phyloP scores from a whole-genome alignment of 2,113 vertebrate species.

The Leptobrachium ailaonicum region DNA sequence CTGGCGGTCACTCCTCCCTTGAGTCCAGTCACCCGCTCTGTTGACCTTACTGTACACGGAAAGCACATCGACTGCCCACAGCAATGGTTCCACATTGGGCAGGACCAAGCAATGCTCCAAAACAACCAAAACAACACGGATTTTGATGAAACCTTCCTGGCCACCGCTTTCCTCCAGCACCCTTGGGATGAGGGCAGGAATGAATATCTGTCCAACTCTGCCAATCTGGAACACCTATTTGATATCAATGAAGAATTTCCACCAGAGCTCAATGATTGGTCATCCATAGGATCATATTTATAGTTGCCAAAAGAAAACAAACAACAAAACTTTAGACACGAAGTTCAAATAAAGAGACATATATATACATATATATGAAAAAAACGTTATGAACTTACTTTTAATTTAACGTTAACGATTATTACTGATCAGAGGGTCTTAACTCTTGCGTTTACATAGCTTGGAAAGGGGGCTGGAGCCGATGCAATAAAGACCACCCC shows the following conservation, averaged over 20 bases:
- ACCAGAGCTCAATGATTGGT: constrained; percentile 68
- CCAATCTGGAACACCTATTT: constrained; percentile 81
- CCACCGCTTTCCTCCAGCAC: constrained; percentile 85
- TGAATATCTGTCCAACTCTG: constrained; percentile 73
- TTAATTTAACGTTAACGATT: constrained; percentile 12
- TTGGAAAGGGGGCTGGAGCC: constrained; percentile 41
- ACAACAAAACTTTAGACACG: neutral
- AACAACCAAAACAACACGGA: constrained; percentile 65
- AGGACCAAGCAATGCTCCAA: constrained; percentile 58
- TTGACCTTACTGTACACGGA: constrained; percentile 73
- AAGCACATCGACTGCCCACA: constrained; percentile 61
- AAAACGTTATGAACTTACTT: constrained; percentile 12
- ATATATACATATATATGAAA: neutral
- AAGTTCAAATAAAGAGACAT: neutral
- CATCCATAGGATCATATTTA: constrained; percentile 74
- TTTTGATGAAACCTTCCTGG: constrained; percentile 86
- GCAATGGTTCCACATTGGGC: constrained; percentile 61
- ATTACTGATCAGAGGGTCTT: neutral
- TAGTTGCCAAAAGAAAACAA: constrained; percentile 55
- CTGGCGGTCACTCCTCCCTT: constrained; percentile 76
- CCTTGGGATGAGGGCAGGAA: constrained; percentile 81
- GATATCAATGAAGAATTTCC: constrained; percentile 73
- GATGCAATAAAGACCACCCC: neutral
- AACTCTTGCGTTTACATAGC: constrained; percentile 51
- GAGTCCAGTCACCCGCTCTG: constrained; percentile 65